Conservation (phyloP, 2,113 vertebrate genomes). For the Colius striatus region DNA sequence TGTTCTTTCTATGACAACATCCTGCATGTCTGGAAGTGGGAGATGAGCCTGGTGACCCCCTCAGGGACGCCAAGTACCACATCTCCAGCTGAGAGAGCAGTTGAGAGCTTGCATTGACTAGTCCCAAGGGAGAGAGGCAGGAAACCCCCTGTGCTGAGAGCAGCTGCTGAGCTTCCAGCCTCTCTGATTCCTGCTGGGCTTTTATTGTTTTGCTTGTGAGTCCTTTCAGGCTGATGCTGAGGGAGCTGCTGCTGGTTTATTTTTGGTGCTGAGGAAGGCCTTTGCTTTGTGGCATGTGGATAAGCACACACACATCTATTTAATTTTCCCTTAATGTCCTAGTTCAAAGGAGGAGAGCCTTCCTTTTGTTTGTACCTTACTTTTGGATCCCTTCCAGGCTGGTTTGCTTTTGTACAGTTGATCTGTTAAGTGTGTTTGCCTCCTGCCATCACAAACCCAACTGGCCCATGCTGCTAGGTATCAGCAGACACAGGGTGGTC, state of each 20-base stretch:
- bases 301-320: not conserved
- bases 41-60: slow-evolving; percentile 63
- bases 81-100: not conserved
- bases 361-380: not conserved
- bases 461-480: not conserved
- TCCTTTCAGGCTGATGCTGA: not conserved
- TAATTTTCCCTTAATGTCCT: not conserved
- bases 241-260: not conserved
- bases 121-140: not conserved
- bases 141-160: not conserved
- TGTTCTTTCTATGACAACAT: slow-evolving; percentile 94
- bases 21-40: slow-evolving; percentile 94
- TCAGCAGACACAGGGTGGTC: not conserved
- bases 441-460: not conserved
- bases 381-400: not conserved
- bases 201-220: not conserved
- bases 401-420: not conserved
- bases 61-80: not conserved
- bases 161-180: not conserved
- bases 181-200: not conserved
- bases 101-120: not conserved
- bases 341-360: not conserved
- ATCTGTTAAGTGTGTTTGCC: not conserved
- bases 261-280: not conserved
- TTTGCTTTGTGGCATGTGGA: not conserved